Base-by-base conservation (phyloP, 2,888 invertebrate species). In the Pyrochroa serraticornis region DNA sequence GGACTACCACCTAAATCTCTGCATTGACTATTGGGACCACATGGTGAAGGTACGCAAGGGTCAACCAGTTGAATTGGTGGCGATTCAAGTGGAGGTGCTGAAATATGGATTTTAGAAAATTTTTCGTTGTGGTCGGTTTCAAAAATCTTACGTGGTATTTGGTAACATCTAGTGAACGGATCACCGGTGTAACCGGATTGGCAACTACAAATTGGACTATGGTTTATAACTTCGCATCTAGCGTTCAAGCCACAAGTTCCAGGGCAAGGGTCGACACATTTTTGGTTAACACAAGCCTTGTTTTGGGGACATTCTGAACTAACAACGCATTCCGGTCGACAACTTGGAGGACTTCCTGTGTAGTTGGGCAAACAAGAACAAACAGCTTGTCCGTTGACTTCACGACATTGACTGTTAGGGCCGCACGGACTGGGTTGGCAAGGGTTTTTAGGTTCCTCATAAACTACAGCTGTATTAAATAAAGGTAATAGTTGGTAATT, bases 21-120 rank as follows among this genome's bases (percentile, higher is more conserved):
- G 72, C 93, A 93, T 72, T 89, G 83, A 8, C 92, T 87, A 74
- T 90, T 88, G 12, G 87, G 85, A 22, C 93, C 93, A 75, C 93
- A 93, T 2, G 92, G 91, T 33, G 90, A 88, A 14, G 91, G 91
- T 47, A 86, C 74, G 74, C 92, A 92, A 44, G 91, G 90, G 79
- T 90, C 85, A 36, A 82, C 83, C 43, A 5, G 22, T 2, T 22
- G 5, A 5, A 3, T 5, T 22, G 22, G 22, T 12, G 44, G 43
- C 38, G 41, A 30, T 45, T 60, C 70, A 57, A 71, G 71, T 34
- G 69, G 58, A 33, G 75, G 72, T 55, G 62, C 59, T 58, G 65
- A 64, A 64, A 22, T 22, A 3, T 22, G 3, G 5, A 22, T 2
- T 22, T 22, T 3, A 22, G 2, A 55, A 30, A 34, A 33, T 42